Evolutionary conservation across 2,888 invertebrate genomes (phyloP).

Genomic region (Pharmacophagus antenor): DNA sequence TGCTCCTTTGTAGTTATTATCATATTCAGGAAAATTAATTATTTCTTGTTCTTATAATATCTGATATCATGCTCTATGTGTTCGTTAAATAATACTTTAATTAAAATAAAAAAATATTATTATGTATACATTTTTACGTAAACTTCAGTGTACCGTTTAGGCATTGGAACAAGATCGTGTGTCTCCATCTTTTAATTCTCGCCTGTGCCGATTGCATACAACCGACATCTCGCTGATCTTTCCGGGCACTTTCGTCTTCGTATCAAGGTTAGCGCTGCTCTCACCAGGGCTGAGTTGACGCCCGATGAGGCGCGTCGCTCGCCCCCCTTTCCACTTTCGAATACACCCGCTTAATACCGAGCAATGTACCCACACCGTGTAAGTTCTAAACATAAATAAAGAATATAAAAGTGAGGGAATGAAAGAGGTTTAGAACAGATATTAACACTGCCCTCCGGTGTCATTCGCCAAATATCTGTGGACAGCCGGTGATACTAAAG

Average conservation of each 20-base stretch:
- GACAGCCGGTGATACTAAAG: too few species aligned
- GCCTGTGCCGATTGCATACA: constrained; percentile 55
- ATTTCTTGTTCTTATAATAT: too few species aligned
- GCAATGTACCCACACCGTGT: neutral
- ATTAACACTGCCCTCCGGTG: too few species aligned
- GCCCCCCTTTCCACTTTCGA: constrained; percentile 55
- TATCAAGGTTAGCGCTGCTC: constrained; percentile 68
- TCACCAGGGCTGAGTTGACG: constrained; percentile 51
- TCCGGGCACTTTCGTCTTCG: constrained; percentile 71
- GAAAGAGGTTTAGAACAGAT: neutral
- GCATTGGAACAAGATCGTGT: too few species aligned
- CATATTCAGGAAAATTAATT: too few species aligned
- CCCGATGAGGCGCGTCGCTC: constrained; percentile 44
- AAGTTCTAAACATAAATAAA: neutral
- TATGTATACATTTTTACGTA: too few species aligned
- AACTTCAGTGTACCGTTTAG: too few species aligned
- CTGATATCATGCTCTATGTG: too few species aligned
- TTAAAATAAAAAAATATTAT: too few species aligned
- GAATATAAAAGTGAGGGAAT: neutral
- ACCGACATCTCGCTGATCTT: constrained; percentile 57
- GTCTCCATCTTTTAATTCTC: neutral
- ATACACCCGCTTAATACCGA: constrained; percentile 23
- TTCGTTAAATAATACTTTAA: too few species aligned
- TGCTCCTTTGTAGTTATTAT: too few species aligned
- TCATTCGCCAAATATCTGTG: too few species aligned